phyloP scores from a whole-genome alignment of 2,888 invertebrate genomes.

The Nephrocerus scutellatus region DNA sequence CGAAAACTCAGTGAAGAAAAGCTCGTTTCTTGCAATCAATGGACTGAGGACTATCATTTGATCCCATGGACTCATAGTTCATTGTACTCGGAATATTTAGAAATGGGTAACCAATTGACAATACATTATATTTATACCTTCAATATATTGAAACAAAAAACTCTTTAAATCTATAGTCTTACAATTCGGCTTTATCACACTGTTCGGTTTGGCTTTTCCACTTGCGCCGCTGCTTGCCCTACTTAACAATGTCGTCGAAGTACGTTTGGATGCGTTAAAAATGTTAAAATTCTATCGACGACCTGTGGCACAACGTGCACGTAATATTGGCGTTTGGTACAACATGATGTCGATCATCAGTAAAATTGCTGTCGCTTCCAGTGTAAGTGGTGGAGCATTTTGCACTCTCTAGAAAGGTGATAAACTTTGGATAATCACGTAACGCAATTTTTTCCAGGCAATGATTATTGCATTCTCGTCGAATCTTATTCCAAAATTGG shows the following conservation, averaged over 20 bases:
- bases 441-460: constrained; percentile 50
- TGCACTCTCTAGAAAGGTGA: background rate
- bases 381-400: constrained; percentile 53
- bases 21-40: constrained; percentile 56
- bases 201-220: constrained; percentile 82
- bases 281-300: constrained; percentile 66
- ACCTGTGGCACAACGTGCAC: constrained; percentile 66
- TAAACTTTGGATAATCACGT: constrained; percentile 4
- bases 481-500: constrained; percentile 70
- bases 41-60: constrained; percentile 69
- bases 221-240: constrained; percentile 76
- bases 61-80: constrained; percentile 58
- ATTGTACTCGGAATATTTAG: constrained; percentile 74
- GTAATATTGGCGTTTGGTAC: constrained; percentile 74
- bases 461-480: constrained; percentile 80
- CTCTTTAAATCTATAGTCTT: constrained; percentile 54
- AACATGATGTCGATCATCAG: constrained; percentile 67
- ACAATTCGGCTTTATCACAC: constrained; percentile 79
- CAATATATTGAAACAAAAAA: background rate
- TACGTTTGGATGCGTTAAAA: constrained; percentile 76
- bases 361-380: constrained; percentile 68
- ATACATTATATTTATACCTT: too few relatives aligned
- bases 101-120: constrained; percentile 61
- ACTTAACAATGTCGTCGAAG: constrained; percentile 75
- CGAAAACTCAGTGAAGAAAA: constrained; percentile 42